Base-by-base conservation (phyloP, 2,797 vertebrate genomes). In the Pelobates cultripes region DNA sequence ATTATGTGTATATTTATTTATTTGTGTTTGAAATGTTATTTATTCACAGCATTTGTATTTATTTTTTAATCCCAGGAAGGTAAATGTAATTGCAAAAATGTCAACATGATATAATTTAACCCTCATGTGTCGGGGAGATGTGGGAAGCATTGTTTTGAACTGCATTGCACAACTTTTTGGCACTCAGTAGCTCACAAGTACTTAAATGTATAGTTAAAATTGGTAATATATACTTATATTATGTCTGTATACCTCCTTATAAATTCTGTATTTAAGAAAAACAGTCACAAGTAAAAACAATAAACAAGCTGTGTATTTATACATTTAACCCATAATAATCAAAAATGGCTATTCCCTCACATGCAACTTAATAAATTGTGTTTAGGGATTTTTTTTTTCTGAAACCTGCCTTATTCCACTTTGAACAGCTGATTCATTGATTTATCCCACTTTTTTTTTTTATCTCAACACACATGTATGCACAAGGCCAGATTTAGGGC, bases 1-100 rank as follows among this genome's bases (percentile, higher is more conserved):
- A 64, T 55, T 66, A 10, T 75, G 73, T 84, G 70, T 60, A 72
- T 84, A 84, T 76, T 84, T 84, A 84, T 84, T 84, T 84, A 84
- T 79, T 84, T 60, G 28, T 40, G 13, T 79, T 84, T 76, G 68
- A 84, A 72, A 76, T 76, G 82, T 84, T 84, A 84, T 84, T 84
- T 84, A 84, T 84, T 84, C 75, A 28, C 28, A 79, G 15, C 15
- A 40, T 40, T 74, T 79, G 77, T 84, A 84, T 84, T 84, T 84
- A 84, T 84, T 84, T 64, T 70, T 70, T 28, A 75, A 75, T 79
- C 44, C 12, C 64, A 4, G 40, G 77, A 53, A 72, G 61, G 61
- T 66, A 43, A 44, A 40, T 66, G 61, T 76, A 66, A 40, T 66
- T 47, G 4, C 55, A 12, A 43, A 43, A 28, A 43, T 41, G 42